Evolutionary conservation across 2,888 invertebrate genomes (phyloP).

Genomic region (Bugulina stolonifera): DNA sequence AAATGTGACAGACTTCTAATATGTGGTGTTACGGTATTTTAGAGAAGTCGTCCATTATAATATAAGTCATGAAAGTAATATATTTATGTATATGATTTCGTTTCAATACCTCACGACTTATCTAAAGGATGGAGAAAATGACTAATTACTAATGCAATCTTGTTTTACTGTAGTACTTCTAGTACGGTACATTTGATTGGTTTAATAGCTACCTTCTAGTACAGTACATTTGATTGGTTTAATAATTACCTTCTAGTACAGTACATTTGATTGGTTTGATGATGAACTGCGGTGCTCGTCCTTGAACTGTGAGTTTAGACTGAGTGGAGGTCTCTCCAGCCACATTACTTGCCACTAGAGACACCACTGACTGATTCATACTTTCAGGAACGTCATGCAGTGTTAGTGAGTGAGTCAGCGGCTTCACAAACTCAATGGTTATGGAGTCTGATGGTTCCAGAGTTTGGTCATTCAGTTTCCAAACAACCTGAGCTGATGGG

Average conservation of each 20-base stretch:
- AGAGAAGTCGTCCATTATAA: too few species aligned
- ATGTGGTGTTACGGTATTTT: too few species aligned
- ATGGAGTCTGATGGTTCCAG: slow-evolving; percentile 42
- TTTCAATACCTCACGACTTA: too few species aligned
- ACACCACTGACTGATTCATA: slow-evolving; percentile 52
- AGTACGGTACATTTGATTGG: too few species aligned
- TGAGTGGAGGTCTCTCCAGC: slow-evolving; percentile 64
- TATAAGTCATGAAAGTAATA: too few species aligned
- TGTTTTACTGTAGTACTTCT: too few species aligned
- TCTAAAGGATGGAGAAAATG: too few species aligned
- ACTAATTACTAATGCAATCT: too few species aligned
- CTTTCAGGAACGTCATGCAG: slow-evolving; percentile 69
- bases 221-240: too few species aligned
- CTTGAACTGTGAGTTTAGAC: slow-evolving; percentile 52
- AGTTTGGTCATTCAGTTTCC: slow-evolving; percentile 45
- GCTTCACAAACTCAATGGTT: slow-evolving; percentile 40
- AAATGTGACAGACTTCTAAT: too few species aligned
- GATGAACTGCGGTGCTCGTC: slow-evolving; percentile 47
- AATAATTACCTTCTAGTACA: slow-evolving; percentile 47
- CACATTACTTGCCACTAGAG: slow-evolving; percentile 54
- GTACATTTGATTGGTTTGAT: slow-evolving; percentile 51
- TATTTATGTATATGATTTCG: too few species aligned
- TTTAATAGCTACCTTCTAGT: too few species aligned
- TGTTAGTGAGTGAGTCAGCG: slow-evolving; percentile 60
- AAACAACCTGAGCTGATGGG: slow-evolving; percentile 29